A percentile compares a stretch with the other conserved stretches of the same genome.
Conservation (phyloP, 1,140 invertebrate species). For the Bombyx mandarina region DNA sequence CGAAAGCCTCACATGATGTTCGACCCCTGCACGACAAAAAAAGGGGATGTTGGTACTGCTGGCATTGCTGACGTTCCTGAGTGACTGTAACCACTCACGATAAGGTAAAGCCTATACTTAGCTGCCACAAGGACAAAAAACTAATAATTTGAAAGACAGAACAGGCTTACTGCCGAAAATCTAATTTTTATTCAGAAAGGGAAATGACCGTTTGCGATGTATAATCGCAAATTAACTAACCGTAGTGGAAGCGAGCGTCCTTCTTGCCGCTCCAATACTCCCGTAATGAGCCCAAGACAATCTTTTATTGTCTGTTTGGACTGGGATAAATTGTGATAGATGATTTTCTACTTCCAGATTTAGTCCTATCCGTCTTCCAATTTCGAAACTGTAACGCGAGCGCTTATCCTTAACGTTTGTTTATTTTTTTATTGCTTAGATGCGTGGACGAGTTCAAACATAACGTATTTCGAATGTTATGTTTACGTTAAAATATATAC, state of each 20-base stretch:
- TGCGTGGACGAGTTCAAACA: too few relatives aligned
- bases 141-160: not conserved
- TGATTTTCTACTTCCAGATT: slow-evolving; percentile 40
- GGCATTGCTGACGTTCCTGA: not conserved
- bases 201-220: slow-evolving; percentile 7
- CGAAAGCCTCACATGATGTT: too few relatives aligned
- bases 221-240: slow-evolving; percentile 39
- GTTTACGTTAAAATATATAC: not conserved
- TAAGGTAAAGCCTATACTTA: too few relatives aligned
- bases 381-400: slow-evolving; percentile 23
- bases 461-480: too few relatives aligned
- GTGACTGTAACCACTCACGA: not conserved
- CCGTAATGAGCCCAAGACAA: slow-evolving; percentile 47
- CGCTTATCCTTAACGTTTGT: slow-evolving; percentile 19
- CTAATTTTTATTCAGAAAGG: slow-evolving; percentile 12
- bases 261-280: slow-evolving; percentile 26
- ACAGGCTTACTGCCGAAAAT: slow-evolving; percentile 15
- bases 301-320: slow-evolving; percentile 56
- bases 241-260: slow-evolving; percentile 21
- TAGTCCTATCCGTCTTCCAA: slow-evolving; percentile 35
- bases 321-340: slow-evolving; percentile 58
- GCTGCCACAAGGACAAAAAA: not conserved
- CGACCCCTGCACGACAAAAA: too few relatives aligned
- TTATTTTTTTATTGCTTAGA: not conserved
- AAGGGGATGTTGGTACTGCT: too few relatives aligned